Percentiles rank a stretch among this genome's conserved stretches.
Conservation (phyloP, 2,113 vertebrate species). For the Myiopsitta monachus region DNA sequence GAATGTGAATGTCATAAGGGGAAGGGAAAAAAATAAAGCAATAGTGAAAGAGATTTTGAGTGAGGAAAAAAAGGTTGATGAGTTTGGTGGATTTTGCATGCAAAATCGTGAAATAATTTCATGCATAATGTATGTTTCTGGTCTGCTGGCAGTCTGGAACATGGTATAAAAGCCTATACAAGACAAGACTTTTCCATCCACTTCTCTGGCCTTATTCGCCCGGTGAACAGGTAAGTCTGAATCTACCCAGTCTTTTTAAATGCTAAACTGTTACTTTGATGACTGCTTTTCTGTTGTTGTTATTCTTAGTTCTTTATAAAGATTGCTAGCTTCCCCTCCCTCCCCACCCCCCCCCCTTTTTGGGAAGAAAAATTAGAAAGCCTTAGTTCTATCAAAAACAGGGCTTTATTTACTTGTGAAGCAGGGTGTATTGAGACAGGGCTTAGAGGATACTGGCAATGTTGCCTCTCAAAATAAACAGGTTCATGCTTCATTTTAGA, state of each 20-base stretch:
- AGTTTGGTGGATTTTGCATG: constrained; percentile 11
- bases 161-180: constrained; percentile 14
- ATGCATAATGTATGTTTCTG: background rate
- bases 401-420: background rate
- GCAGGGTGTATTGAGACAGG: background rate
- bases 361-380: background rate
- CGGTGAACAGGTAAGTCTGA: constrained; percentile 24
- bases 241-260: background rate
- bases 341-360: background rate
- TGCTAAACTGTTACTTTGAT: constrained; percentile 24
- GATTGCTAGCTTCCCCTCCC: background rate
- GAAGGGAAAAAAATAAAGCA: background rate
- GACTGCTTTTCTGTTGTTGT: background rate
- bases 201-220: background rate
- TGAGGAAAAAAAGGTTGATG: background rate
- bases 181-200: background rate
- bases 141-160: background rate
- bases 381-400: background rate
- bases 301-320: background rate
- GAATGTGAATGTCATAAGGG: background rate
- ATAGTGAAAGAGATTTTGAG: background rate
- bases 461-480: background rate
- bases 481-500: background rate
- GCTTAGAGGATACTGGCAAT: background rate
- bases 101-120: background rate